phyloP scores from a whole-genome alignment of 2,797 vertebrate species.

The Spinibarbus caldwelli region DNA sequence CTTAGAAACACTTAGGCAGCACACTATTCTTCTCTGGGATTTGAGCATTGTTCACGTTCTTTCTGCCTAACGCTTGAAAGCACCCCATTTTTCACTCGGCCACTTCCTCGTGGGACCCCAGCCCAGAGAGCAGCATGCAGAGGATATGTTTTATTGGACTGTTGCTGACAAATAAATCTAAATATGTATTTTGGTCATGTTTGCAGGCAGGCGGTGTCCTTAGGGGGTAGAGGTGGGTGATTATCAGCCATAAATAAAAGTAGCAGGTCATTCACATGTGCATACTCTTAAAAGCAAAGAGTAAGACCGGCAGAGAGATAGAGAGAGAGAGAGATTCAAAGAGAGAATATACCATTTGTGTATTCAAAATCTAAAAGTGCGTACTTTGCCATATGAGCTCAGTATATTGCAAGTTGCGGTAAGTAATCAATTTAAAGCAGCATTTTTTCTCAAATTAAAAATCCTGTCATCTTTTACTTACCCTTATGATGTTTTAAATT shows the following conservation, averaged over 20 bases:
- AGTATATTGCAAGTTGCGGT: not conserved
- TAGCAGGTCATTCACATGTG: conserved; percentile 74
- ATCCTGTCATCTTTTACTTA: not conserved
- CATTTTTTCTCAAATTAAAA: not conserved
- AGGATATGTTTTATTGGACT: conserved; percentile 84
- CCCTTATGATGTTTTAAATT: not conserved
- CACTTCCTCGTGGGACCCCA: conserved; percentile 73
- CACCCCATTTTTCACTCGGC: conserved; percentile 81
- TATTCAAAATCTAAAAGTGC: not conserved
- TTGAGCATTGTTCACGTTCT: conserved; percentile 81
- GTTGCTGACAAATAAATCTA: conserved; percentile 86
- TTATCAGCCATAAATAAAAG: conserved; percentile 83
- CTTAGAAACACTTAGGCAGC: conserved; percentile 52
- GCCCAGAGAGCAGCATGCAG: conserved; percentile 79
- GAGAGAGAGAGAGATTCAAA: conserved; percentile 50
- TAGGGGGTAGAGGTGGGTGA: conserved; percentile 73
- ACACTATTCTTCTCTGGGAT: conserved; percentile 59
- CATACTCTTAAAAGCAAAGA: conserved; percentile 70
- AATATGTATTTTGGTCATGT: conserved; percentile 85
- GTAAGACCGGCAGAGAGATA: conserved; percentile 63
- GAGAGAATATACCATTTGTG: not conserved
- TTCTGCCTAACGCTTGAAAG: conserved; percentile 82
- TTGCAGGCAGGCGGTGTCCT: conserved; percentile 75
- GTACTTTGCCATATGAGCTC: not conserved
- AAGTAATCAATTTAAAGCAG: not conserved